Base-by-base conservation (phyloP, 1,140 invertebrate genomes). In the Drosophila rhopaloa region DNA sequence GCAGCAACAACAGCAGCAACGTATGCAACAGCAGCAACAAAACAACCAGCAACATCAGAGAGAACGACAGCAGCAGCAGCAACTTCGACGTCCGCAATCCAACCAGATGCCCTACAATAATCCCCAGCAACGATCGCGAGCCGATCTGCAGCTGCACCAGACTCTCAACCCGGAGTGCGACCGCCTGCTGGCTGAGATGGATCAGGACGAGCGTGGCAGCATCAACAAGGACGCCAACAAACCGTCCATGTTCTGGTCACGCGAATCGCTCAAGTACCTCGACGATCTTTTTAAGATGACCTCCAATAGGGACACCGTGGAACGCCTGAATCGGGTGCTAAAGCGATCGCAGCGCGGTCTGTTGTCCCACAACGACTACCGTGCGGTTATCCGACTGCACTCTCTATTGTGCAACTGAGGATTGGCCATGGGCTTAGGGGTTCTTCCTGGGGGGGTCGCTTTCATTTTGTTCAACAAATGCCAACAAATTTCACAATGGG, bases 341-440 rank as follows among this genome's bases (percentile, higher is more conserved):
- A 51, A 70, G 10, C 80, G 91, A 40, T 86, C 88, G 7, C 55
- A 63, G 37, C 76, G 74, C 14, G 91, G 91, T 5, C 66, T 68
- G 37, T 61, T 92, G 27, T 92, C 91, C 43, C 80, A 91, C 46
- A 92, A 91, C 59, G 91, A 92, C 37, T 92, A 92, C 63, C 86
- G 84, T 11, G 86, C 90, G 13, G 90, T 91, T 3, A 91, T 91
- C 35, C 66, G 71, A 48, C 48, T 91, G 43, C 80, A 89, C 50
- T 73, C 80, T 4, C 19, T 88, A 2, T 32, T 89, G 60, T 59
- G 60, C 43, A 73, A 89, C 40, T 88, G n/a, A 85, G n/a, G 37
- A 37, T 10, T 13, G 2, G 37, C 27, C 37, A 41, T 6, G 24
- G 27, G 10, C 35, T 19, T 5, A 32, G 53, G 32, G 32, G 1